Base-by-base conservation (phyloP, 2,888 invertebrate genomes). In the Pyralis farinalis region DNA sequence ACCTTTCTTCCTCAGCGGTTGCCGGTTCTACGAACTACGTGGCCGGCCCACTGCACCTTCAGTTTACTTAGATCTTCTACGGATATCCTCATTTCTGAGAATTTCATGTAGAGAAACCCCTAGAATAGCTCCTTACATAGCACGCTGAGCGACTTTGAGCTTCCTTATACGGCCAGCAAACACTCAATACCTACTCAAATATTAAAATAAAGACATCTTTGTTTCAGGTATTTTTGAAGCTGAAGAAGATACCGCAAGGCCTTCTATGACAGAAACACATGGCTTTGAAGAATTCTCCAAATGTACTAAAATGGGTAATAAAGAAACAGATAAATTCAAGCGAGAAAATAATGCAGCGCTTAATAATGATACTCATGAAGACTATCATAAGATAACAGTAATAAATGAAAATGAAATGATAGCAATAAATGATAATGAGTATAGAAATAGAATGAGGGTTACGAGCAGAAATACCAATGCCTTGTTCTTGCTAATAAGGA, bases 401-500 rank as follows among this genome's bases (percentile, higher is more conserved):
- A 32, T 37, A 33, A 31, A 39, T 45, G 16, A 16, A 16, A 16
- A 3, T 16, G 16, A 31, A 39, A 49, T 40, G 44, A 45, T 34
- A 12, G 21, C 35, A 49, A 37, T 20, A 32, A 40, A 40, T 34
- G 32, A n/a, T n/a, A n/a, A n/a, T n/a, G n/a, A n/a, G n/a, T 43
- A 6, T 45, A 49, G 47, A 50, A 46, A 47, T 29, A 42, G 44
- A 37, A 37, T 46, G 33, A 73, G 65, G 47, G 60, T 80, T 16
- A 85, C 79, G 1, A 84, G 77, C 71, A 77, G 85, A 59, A 58
- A 66, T 62, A 66, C 77, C 40, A 85, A 83, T 71, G 53, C 69
- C 55, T 68, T 88, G 62, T 88, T 86, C 39, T 70, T 88, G 47
- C 64, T 88, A 50, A 51, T 88, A 12, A 79, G 87, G 86, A 85